Base-by-base conservation (phyloP, 2,113 vertebrate genomes). In the Corydoras maculifer region DNA sequence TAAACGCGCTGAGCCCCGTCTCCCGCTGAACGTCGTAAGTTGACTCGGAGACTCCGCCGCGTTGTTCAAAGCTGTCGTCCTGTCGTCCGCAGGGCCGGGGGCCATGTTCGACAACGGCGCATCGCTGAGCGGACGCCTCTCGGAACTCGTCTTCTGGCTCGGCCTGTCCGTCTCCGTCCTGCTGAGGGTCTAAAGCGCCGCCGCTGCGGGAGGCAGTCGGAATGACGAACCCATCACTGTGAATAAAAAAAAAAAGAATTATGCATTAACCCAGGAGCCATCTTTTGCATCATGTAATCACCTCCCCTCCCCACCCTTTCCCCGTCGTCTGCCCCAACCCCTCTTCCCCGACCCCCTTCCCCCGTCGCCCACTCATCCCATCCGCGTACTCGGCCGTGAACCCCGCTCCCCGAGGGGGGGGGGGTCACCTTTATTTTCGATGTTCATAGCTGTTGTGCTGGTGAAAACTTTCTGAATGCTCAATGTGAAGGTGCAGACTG, bases 161-260 rank as follows among this genome's bases (percentile, higher is more conserved):
- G 82, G 86, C 65, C 83, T 90, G 78, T 80, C 80, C 58, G 67
- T 85, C 62, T 77, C 83, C 69, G 82, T 87, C 65, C 84, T 90
- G 77, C 76, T 90, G 78, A 89, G 89, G 83, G 84, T 85, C 83
- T 91, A 86, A 84, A 70, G 55, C 64, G 55, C 57, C 32, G 66
- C 78, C 32, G 25, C 58, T 62, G 70, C 50, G 12, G 86, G 80
- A 87, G 85, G 80, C 85, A 80, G 80, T 88, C 89, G 86, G 89
- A 69, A 90, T 87, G 88, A 89, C 80, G 82, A 91, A 90, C 89
- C 90, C 89, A 89, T 91, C 90, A 91, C 90, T 91, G 90, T 91
- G 89, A 90, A 89, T 86, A 84, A 87, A 87, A 81, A 25, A 25
- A 25, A 25, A 75, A 79, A 69, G 69, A 78, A 84, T 82, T 90